phyloP scores from a whole-genome alignment of 2,888 invertebrate genomes.

The Drosophila austrosaltans region DNA sequence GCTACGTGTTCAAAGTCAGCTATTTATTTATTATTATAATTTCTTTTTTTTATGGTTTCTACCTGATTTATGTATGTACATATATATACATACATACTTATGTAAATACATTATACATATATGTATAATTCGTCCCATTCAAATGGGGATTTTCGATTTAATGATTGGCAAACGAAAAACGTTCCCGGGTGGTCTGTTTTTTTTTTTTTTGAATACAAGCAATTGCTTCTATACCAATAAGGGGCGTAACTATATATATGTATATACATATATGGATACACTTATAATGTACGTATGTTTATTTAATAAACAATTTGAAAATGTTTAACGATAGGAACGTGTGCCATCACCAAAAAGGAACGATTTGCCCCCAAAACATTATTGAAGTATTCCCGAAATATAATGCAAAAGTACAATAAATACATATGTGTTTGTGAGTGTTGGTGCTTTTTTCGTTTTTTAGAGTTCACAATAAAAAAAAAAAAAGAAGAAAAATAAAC shows the following conservation, averaged over 20 bases:
- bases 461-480: slow-evolving; percentile 22
- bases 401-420: not conserved
- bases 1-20: slow-evolving; percentile 51
- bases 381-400: slow-evolving; percentile 57
- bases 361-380: slow-evolving; percentile 28
- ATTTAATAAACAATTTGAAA: slow-evolving; percentile 11
- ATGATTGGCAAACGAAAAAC: not conserved
- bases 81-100: not conserved
- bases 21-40: slow-evolving; percentile 11
- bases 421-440: not conserved
- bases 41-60: not conserved
- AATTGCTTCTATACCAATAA: slow-evolving; percentile 13
- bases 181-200: slow-evolving; percentile 16
- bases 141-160: not conserved
- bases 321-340: slow-evolving; percentile 5
- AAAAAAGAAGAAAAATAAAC: slow-evolving; percentile 37
- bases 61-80: not conserved
- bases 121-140: slow-evolving; percentile 21
- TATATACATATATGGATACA: not conserved
- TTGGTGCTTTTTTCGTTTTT: not conserved
- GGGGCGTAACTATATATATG: slow-evolving; percentile 6
- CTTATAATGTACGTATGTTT: slow-evolving; percentile 2
- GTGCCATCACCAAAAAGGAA: slow-evolving; percentile 23
- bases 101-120: not conserved
- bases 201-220: not conserved